Evolutionary conservation across 2,888 invertebrate genomes (phyloP).

Genomic region (Lasioglossum calceatum): DNA sequence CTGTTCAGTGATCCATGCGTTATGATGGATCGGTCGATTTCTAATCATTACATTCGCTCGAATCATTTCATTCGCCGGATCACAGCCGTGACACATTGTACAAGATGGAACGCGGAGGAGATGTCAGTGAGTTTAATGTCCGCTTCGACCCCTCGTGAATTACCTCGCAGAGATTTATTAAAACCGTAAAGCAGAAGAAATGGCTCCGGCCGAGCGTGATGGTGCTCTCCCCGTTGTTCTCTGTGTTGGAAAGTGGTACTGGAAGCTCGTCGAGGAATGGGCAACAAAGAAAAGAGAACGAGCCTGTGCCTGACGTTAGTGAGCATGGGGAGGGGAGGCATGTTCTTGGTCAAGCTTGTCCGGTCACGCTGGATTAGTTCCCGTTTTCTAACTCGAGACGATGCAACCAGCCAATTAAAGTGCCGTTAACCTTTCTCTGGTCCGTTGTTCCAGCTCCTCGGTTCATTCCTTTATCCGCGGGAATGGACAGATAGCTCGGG

Average conservation of each 20-base stretch:
- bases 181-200: constrained; percentile 83
- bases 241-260: constrained; percentile 52
- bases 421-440: constrained; percentile 70
- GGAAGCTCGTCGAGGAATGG: constrained; percentile 65
- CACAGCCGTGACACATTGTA: constrained; percentile 25
- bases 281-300: constrained; percentile 56
- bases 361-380: constrained; percentile 74
- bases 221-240: constrained; percentile 32
- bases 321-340: constrained; percentile 79
- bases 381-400: constrained; percentile 70
- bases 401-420: constrained; percentile 72
- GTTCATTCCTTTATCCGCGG: constrained; percentile 69
- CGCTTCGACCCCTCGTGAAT: constrained; percentile 80
- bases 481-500: constrained; percentile 56
- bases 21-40: constrained; percentile 8
- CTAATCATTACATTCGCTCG: constrained; percentile 34
- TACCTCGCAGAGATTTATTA: constrained; percentile 83
- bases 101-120: constrained; percentile 10
- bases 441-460: constrained; percentile 42
- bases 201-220: constrained; percentile 74
- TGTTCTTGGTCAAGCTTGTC: constrained; percentile 78
- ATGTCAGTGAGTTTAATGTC: constrained; percentile 76
- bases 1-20: background rate
- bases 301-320: constrained; percentile 79
- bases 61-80: constrained; percentile 44